Base-by-base conservation (phyloP, 2,797 vertebrate species). In the Holocentrus rufus region DNA sequence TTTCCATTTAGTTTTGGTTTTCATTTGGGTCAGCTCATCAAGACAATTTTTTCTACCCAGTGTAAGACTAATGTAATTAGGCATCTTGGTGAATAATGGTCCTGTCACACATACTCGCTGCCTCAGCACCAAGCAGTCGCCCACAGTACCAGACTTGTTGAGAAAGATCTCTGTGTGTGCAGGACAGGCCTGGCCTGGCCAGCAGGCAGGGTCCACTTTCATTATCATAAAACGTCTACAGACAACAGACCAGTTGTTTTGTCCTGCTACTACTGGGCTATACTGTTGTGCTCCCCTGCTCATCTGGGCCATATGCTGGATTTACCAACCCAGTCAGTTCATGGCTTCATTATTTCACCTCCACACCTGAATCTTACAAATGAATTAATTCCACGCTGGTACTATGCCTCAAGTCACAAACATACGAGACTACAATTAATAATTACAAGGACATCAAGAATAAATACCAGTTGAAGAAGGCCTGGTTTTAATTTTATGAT, bases 51-150 rank as follows among this genome's bases (percentile, higher is more conserved):
- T 76, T 81, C 82, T 54, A 67, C 74, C 80, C 77, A 72, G 72
- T 77, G 69, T 62, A 85, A 80, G 53, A 79, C 81, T 88, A 88
- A 90, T 88, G 90, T 72, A 90, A 90, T 91, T 91, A 90, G 71
- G 77, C 79, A 66, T 87, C 70, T 72, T 83, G 78, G 82, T 92
- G 90, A 93, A 92, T 91, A 90, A 93, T 92, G 87, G 87, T 85
- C 83, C 90, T 91, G 91, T 93, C 92, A 92, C 87, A 88, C 85
- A 84, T 81, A 89, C 77, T 81, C 87, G 88, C 90, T 92, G 88
- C 83, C 85, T 92, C 91, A 92, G 92, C 91, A 91, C 72, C 87
- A 23, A 76, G 70, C 85, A 74, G 83, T 83, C 89, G 82, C 92
- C 85, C 88, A 89, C 91, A 87, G 81, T 68, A 78, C 85, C 57